A percentile compares a stretch with the other conserved stretches of the same genome.
Evolutionary conservation across 2,888 invertebrate genomes (phyloP).

Genomic region (Drosophila paranaensis): DNA sequence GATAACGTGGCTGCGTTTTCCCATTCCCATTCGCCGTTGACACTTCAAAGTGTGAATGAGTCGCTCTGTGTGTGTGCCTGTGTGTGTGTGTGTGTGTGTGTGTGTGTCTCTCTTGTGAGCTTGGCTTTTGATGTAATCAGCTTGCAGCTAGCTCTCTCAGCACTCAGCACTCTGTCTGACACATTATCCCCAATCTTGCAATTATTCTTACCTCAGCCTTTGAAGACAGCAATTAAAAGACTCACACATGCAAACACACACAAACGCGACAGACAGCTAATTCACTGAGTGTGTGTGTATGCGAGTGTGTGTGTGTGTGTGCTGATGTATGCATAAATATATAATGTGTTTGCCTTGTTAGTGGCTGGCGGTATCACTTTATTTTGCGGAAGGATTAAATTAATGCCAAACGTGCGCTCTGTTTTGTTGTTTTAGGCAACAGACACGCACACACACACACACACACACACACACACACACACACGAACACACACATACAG

Average conservation of each 20-base stretch:
- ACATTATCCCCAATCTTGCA: conserved; percentile 81
- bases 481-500: conserved; percentile 7
- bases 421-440: conserved; percentile 59
- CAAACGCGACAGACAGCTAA: conserved; percentile 49
- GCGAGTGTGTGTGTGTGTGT: conserved; percentile 32
- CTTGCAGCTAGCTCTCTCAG: conserved; percentile 37
- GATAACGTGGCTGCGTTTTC: conserved; percentile 71
- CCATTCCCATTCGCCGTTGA: conserved; percentile 69
- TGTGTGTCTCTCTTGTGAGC: conserved; percentile 28
- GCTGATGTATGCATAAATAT: conserved; percentile 66
- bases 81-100: conserved; percentile 36
- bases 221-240: conserved; percentile 74
- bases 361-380: conserved; percentile 82
- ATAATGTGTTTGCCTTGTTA: conserved; percentile 82
- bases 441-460: conserved; percentile 35
- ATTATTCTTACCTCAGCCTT: conserved; percentile 81
- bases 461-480: conserved; percentile 11
- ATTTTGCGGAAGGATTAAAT: conserved; percentile 83
- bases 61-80: not conserved
- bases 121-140: conserved; percentile 64
- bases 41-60: conserved; percentile 78
- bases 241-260: conserved; percentile 48
- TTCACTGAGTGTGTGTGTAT: conserved; percentile 31
- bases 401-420: conserved; percentile 78
- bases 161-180: conserved; percentile 62